Evolutionary conservation across 2,888 invertebrate species (phyloP).

Genomic region (Strigamia maritima): DNA sequence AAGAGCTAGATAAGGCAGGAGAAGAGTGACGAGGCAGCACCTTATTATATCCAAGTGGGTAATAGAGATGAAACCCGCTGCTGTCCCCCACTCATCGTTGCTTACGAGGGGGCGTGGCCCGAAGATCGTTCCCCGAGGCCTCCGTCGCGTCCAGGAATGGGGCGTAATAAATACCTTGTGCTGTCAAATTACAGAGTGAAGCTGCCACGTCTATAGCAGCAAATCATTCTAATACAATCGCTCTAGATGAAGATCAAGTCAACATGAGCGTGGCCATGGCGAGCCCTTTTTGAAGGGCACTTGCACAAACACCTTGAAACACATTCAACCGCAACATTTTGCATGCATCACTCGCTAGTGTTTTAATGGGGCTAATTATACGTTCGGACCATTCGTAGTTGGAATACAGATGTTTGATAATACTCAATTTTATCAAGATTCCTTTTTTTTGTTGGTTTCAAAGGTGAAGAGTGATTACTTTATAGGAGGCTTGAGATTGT

Average conservation of each 20-base stretch:
- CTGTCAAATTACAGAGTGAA: constrained; percentile 35
- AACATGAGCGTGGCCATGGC: neutral
- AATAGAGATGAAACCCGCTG: constrained; percentile 27
- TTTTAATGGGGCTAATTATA: constrained; percentile 24
- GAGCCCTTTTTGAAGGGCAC: constrained; percentile 7
- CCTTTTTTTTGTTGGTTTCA: neutral
- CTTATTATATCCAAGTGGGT: constrained; percentile 25
- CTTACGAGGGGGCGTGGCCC: constrained; percentile 25
- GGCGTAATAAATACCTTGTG: constrained; percentile 12
- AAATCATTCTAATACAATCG: constrained; percentile 31
- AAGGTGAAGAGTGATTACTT: constrained; percentile 20
- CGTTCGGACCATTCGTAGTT: neutral
- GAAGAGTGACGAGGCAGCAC: constrained; percentile 26
- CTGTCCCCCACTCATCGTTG: constrained; percentile 26
- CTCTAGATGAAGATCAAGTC: constrained; percentile 12
- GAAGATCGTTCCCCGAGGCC: neutral
- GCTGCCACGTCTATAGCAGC: constrained; percentile 6
- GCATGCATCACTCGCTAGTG: constrained; percentile 11
- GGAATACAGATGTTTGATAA: neutral
- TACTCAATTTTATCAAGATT: neutral
- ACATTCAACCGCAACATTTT: neutral
- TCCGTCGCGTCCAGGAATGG: constrained; percentile 28
- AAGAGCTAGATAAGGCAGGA: constrained; percentile 16
- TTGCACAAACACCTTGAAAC: constrained; percentile 15
- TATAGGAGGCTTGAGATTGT: neutral